Conservation (phyloP, 2,797 vertebrate species). For the Xiphophorus birchmanni region DNA sequence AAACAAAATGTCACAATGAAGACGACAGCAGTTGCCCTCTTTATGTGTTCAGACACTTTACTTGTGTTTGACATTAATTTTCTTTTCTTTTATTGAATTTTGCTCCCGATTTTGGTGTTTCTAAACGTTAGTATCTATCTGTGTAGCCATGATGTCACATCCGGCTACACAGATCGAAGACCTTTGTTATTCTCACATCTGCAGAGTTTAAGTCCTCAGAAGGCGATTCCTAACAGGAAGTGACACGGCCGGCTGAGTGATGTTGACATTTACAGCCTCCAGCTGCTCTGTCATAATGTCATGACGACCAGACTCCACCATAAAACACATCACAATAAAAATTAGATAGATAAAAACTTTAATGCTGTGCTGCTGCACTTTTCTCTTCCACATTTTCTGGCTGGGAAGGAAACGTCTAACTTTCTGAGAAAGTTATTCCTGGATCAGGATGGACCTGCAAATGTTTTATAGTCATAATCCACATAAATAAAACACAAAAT, state of each 20-base stretch:
- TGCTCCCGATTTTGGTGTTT: background rate
- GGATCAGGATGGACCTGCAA: background rate
- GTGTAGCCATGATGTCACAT: background rate
- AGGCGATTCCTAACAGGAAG: constrained; percentile 29
- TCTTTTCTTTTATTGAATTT: background rate
- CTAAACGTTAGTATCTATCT: background rate
- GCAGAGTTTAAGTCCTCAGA: constrained; percentile 7
- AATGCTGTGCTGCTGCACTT: background rate
- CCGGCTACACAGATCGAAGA: background rate
- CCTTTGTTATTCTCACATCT: constrained; percentile 1
- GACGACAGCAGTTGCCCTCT: background rate
- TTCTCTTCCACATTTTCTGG: background rate
- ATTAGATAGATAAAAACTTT: background rate
- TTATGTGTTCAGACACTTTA: background rate
- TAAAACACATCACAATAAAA: constrained; percentile 18
- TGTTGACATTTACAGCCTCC: constrained; percentile 53
- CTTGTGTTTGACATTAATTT: background rate
- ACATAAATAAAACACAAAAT: background rate
- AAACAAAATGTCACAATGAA: background rate
- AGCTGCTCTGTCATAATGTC: constrained; percentile 42
- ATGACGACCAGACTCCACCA: constrained; percentile 12
- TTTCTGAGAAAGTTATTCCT: background rate
- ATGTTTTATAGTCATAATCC: background rate
- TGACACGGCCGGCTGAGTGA: constrained; percentile 56
- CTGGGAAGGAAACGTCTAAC: background rate